Evolutionary conservation across 2,888 invertebrate genomes (phyloP).

Genomic region (Sesamia inferens): DNA sequence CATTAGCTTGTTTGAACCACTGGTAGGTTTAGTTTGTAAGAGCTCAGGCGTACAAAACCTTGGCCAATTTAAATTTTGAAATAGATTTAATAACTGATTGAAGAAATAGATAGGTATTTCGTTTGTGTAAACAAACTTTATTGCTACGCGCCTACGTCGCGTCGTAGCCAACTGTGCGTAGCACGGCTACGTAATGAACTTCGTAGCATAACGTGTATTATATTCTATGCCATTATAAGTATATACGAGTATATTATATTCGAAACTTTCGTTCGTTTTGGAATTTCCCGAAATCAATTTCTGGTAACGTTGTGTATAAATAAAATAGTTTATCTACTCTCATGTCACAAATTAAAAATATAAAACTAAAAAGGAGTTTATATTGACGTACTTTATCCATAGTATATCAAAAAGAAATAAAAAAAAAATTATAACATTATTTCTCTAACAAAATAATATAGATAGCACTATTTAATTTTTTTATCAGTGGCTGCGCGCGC

Average conservation of each 20-base stretch:
- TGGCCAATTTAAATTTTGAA: slow-evolving; percentile 24
- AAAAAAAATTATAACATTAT: too few relatives aligned
- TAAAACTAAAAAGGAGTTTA: too few relatives aligned
- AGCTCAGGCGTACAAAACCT: slow-evolving; percentile 5
- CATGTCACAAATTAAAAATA: too few relatives aligned
- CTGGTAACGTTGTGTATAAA: background rate
- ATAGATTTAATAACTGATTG: slow-evolving; percentile 4
- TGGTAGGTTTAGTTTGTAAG: slow-evolving; percentile 30
- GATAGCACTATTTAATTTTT: too few relatives aligned
- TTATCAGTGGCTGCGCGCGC: too few relatives aligned
- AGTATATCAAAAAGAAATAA: too few relatives aligned
- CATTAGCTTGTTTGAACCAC: slow-evolving; percentile 39
- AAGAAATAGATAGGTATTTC: slow-evolving; percentile 29
- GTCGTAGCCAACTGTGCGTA: slow-evolving; percentile 54
- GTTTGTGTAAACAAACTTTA: slow-evolving; percentile 31
- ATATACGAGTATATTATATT: too few relatives aligned
- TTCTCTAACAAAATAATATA: too few relatives aligned
- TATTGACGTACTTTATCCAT: too few relatives aligned
- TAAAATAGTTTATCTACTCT: background rate
- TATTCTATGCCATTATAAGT: too few relatives aligned
- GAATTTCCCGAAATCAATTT: background rate
- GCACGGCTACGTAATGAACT: slow-evolving; percentile 48
- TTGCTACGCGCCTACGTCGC: slow-evolving; percentile 55
- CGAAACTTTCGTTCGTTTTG: too few relatives aligned
- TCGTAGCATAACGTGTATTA: slow-evolving; percentile 36